A percentile compares a stretch with the other conserved stretches of the same genome.
phyloP scores from a whole-genome alignment of 2,113 vertebrate species.

The Holacanthus passer region DNA sequence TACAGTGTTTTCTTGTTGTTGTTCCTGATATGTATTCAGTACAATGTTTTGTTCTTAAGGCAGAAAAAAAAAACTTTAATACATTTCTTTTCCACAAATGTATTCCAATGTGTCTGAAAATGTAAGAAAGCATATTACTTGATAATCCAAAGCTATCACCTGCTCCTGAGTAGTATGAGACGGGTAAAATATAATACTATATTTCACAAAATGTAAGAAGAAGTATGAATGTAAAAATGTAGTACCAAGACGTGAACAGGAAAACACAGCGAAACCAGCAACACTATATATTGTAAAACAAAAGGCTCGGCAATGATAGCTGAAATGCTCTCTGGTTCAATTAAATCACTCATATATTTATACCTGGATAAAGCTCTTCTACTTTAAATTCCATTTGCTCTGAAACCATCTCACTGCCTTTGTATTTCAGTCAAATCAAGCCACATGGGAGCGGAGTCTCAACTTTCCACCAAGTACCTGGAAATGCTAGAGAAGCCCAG shows the following conservation, averaged over 20 bases:
- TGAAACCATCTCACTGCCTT: slow-evolving; percentile 9
- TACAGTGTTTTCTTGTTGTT: background rate
- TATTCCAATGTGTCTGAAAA: background rate
- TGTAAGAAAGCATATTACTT: background rate
- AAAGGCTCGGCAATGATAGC: background rate
- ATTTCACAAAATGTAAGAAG: background rate
- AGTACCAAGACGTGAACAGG: background rate
- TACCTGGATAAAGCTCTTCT: background rate
- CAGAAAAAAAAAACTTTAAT: background rate
- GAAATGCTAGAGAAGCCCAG: slow-evolving; percentile 26
- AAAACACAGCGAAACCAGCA: slow-evolving; percentile 17
- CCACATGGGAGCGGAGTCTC: slow-evolving; percentile 22
- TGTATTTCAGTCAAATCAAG: slow-evolving; percentile 27
- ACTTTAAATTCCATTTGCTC: slow-evolving; percentile 31
- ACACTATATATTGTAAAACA: background rate
- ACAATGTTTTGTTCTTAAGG: background rate
- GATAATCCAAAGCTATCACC: background rate
- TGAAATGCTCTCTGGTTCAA: background rate
- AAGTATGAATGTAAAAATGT: background rate
- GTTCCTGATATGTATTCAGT: background rate
- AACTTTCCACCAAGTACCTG: background rate
- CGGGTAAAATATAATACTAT: background rate
- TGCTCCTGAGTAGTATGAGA: background rate
- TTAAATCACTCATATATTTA: background rate
- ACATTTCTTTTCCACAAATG: slow-evolving; percentile 11